Evolutionary conservation across 2,888 invertebrate genomes (phyloP).

Genomic region (Dicycla oo): DNA sequence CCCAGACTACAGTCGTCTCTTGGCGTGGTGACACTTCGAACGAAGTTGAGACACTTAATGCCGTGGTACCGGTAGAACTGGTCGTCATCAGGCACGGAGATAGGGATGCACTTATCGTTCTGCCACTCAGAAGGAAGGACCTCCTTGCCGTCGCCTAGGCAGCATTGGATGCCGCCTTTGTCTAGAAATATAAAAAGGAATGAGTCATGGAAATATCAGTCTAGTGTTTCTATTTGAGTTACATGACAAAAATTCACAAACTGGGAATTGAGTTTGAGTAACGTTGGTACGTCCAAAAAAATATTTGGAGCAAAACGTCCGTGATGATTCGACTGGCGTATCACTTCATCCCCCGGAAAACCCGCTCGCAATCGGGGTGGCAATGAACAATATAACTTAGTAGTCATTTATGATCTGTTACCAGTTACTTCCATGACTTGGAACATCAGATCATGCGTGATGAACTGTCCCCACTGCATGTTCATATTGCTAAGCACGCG

Average conservation of each 20-base stretch:
- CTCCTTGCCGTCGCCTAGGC: conserved; percentile 83
- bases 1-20: conserved; percentile 90
- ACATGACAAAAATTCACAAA: neutral
- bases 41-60: conserved; percentile 90
- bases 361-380: too few relatives aligned
- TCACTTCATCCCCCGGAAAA: too few relatives aligned
- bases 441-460: conserved; percentile 92
- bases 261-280: neutral
- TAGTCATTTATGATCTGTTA: conserved; percentile 63
- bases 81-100: conserved; percentile 89
- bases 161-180: conserved; percentile 89
- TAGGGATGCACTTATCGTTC: conserved; percentile 91
- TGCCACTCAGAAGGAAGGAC: conserved; percentile 82
- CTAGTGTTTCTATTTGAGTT: neutral
- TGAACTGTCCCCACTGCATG: conserved; percentile 94
- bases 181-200: conserved; percentile 67
- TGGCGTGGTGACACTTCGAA: conserved; percentile 90
- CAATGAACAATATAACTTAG: too few relatives aligned
- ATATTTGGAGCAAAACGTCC: too few relatives aligned
- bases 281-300: too few relatives aligned
- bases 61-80: conserved; percentile 87
- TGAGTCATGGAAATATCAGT: neutral
- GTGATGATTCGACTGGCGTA: too few relatives aligned
- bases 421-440: conserved; percentile 91
- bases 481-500: conserved; percentile 90